phyloP scores from a whole-genome alignment of 1,140 invertebrate genomes.

The Brachionus paranguensis region DNA sequence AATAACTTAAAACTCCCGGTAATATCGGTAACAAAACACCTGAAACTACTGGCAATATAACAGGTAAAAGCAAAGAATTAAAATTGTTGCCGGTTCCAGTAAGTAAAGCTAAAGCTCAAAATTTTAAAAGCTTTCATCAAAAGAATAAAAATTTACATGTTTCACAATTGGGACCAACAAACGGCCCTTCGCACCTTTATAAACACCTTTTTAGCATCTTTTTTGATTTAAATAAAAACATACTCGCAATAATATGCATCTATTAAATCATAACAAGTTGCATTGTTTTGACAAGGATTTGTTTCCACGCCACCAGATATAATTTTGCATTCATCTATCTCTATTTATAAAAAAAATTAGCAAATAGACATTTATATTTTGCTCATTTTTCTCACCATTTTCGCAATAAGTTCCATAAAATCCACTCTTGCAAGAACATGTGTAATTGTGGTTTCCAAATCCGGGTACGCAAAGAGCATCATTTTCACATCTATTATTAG shows the following conservation, averaged over 20 bases:
- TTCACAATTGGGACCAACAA: constrained; percentile 39
- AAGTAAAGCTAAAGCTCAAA: background rate
- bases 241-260: constrained; percentile 57
- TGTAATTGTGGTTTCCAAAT: background rate
- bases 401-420: constrained; percentile 20
- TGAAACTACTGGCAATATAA: constrained; percentile 32
- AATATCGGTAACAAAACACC: constrained; percentile 25
- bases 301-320: background rate
- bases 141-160: constrained; percentile 14
- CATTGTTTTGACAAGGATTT: constrained; percentile 37
- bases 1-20: background rate
- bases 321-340: constrained; percentile 40
- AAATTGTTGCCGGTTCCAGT: constrained; percentile 16
- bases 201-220: no score
- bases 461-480: background rate
- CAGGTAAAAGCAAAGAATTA: constrained; percentile 19
- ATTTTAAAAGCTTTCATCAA: background rate
- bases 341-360: background rate
- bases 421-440: constrained; percentile 28
- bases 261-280: constrained; percentile 35
- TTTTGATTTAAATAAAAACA: background rate
- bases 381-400: background rate
- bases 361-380: background rate
- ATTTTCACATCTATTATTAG: background rate
- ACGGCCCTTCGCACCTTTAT: constrained; percentile 25